phyloP scores from a whole-genome alignment of 2,797 vertebrate species.

The Champsocephalus esox region DNA sequence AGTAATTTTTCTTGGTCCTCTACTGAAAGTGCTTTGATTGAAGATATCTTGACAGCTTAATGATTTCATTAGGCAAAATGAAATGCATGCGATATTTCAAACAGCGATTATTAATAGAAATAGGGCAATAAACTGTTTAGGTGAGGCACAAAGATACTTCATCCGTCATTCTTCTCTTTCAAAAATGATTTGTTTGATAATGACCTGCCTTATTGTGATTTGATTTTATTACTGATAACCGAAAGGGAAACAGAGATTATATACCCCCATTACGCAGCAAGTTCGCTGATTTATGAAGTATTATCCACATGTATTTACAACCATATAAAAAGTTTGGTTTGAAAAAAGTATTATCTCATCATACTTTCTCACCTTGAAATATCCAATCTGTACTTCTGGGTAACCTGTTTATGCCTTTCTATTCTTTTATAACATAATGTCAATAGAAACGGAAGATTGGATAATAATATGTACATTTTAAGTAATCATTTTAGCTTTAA shows the following conservation, averaged over 20 bases:
- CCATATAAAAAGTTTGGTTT: conserved; percentile 11
- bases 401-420: too few species aligned
- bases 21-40: conserved; percentile 27
- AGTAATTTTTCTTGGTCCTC: conserved; percentile 42
- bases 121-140: conserved; percentile 41
- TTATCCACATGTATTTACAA: conserved; percentile 14
- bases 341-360: neutral
- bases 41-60: conserved; percentile 56
- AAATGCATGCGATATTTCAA: conserved; percentile 29
- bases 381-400: neutral
- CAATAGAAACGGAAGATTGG: neutral
- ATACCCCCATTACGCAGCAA: conserved; percentile 4
- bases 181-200: conserved; percentile 44
- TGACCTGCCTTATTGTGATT: conserved; percentile 24
- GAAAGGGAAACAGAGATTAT: conserved; percentile 38
- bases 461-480: too few species aligned
- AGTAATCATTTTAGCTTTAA: too few species aligned
- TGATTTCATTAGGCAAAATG: conserved; percentile 52
- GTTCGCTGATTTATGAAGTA: conserved; percentile 24
- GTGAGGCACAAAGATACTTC: conserved; percentile 21
- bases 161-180: conserved; percentile 58
- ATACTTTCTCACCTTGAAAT: neutral
- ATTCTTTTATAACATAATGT: neutral
- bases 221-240: conserved; percentile 56
- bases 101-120: conserved; percentile 51